Percentiles rank a stretch among this genome's conserved stretches.
Evolutionary conservation across 2,113 vertebrate genomes (phyloP).

Genomic region (Clinocottus analis): DNA sequence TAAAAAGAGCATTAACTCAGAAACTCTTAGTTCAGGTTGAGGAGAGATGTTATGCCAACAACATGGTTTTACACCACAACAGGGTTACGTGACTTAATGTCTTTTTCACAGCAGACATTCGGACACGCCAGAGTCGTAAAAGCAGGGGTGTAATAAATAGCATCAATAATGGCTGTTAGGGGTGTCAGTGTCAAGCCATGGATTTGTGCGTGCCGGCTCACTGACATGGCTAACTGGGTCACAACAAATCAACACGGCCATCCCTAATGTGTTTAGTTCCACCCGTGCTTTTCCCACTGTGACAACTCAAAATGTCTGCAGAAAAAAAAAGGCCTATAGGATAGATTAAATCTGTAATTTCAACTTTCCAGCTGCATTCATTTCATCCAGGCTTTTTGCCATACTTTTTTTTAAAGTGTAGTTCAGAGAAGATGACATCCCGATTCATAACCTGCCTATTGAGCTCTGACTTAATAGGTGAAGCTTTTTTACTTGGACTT

Average conservation of each 20-base stretch:
- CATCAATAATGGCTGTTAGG: slow-evolving; percentile 15
- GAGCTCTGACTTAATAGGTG: neutral
- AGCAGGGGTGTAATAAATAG: slow-evolving; percentile 26
- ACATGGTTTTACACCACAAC: slow-evolving; percentile 22
- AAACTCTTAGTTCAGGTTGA: slow-evolving; percentile 34
- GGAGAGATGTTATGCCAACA: slow-evolving; percentile 26
- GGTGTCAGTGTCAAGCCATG: slow-evolving; percentile 29
- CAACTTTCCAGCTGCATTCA: neutral
- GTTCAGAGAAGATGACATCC: neutral
- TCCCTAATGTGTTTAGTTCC: slow-evolving; percentile 25
- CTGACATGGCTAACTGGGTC: slow-evolving; percentile 21
- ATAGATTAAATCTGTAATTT: neutral
- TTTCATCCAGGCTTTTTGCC: neutral
- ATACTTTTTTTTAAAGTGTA: too few species aligned
- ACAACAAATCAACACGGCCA: neutral
- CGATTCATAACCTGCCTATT: neutral
- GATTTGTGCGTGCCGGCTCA: slow-evolving; percentile 18
- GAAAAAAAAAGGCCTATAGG: neutral
- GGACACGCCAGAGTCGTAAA: slow-evolving; percentile 10
- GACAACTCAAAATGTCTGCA: neutral
- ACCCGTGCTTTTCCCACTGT: neutral
- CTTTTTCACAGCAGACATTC: slow-evolving; percentile 10
- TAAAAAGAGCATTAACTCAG: slow-evolving; percentile 24
- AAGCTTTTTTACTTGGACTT: neutral
- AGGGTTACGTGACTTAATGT: slow-evolving; percentile 25